Evolutionary conservation across 2,113 vertebrate species (phyloP).

Genomic region (Rutilus rutilus): DNA sequence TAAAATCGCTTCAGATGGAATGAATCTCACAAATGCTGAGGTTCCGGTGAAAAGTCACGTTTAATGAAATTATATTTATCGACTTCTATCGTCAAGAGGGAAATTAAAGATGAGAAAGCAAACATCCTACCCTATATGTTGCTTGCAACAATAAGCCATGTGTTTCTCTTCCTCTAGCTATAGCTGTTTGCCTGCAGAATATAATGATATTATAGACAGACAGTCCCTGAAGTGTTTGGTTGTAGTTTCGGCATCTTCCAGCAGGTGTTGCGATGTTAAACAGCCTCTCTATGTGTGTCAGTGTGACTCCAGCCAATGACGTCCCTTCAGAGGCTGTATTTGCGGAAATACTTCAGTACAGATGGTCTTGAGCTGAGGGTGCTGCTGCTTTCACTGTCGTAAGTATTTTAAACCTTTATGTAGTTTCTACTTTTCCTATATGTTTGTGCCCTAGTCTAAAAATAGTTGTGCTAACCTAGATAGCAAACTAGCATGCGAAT

Average conservation of each 20-base stretch:
- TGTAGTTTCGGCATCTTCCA: background rate
- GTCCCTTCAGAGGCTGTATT: background rate
- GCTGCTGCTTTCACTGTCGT: background rate
- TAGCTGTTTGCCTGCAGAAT: no score
- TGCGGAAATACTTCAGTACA: constrained; percentile 17
- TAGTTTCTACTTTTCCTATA: background rate
- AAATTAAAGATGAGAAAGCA: background rate
- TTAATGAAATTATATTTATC: background rate
- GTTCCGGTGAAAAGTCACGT: background rate
- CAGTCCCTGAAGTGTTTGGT: no score
- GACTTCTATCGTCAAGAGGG: background rate
- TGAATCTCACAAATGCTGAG: background rate
- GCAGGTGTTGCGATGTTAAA: background rate
- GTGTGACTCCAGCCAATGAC: background rate
- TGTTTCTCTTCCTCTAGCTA: no score
- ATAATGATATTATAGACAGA: no score
- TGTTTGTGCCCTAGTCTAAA: background rate
- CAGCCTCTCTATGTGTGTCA: background rate
- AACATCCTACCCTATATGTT: background rate
- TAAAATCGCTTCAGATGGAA: background rate
- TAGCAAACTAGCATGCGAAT: background rate
- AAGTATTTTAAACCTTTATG: background rate
- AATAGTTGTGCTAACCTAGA: background rate
- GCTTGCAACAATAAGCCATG: background rate
- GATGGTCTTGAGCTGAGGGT: background rate